A percentile compares a stretch with the other conserved stretches of the same genome.
These are phyloP conservation scores for Mus caroli DNA, from an alignment of 2,797 vertebrate species.

Conservation along the genomic window DNA sequence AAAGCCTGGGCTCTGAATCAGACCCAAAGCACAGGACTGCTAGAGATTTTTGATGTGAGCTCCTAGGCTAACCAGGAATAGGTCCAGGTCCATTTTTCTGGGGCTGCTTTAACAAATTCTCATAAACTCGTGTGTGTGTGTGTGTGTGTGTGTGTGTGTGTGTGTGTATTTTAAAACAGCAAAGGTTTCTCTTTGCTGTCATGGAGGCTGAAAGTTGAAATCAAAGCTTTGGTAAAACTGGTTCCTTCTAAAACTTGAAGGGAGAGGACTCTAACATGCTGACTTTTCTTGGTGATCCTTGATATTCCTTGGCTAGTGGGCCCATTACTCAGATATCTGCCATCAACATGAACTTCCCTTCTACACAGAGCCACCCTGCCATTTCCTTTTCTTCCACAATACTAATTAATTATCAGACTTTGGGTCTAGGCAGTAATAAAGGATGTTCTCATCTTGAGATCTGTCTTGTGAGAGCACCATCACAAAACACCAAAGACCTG, in stretches of 20 bases:
- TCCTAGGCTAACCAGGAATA: not conserved
- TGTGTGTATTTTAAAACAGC: not conserved
- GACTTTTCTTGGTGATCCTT: not conserved
- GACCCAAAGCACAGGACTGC: not conserved
- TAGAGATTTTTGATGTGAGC: not conserved
- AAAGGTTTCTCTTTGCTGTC: not conserved
- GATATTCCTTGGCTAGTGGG: not conserved
- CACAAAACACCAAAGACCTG: not conserved
- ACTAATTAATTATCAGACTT: not conserved
- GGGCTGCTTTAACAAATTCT: not conserved
- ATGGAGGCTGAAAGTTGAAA: not conserved
- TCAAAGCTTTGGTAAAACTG: not conserved
- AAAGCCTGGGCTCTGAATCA: not conserved
- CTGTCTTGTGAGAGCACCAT: not conserved
- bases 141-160: not conserved
- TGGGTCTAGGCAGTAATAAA: not conserved
- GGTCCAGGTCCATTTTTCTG: not conserved
- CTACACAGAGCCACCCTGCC: not conserved
- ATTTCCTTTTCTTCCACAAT: not conserved
- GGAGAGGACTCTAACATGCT: not conserved
- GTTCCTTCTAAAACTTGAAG: not conserved
- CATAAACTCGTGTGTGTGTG: not conserved
- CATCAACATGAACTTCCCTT: not conserved
- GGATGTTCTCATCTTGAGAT: not conserved
- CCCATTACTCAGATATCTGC: not conserved